These are phyloP conservation scores for Catostylus mosaicus DNA, from an alignment of 30 jellyfish, hydroid and myxozoan species.

Conservation along the genomic window DNA sequence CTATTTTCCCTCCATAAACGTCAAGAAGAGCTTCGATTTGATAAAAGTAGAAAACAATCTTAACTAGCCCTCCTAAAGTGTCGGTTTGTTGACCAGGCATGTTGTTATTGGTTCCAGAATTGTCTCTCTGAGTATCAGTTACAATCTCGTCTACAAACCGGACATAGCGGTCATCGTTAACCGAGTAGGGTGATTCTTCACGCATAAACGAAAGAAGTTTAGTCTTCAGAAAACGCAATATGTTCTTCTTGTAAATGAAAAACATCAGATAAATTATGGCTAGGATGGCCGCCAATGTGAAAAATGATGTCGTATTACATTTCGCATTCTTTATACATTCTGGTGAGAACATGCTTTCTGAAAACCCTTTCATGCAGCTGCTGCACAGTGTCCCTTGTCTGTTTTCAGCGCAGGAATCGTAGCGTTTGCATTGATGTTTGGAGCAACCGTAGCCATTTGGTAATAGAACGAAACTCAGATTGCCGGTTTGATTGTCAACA, in stretches of 20 bases:
- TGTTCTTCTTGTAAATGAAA: not conserved
- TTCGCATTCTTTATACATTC: not conserved
- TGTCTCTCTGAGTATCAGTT: not conserved
- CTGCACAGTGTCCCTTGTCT: conserved; percentile 1
- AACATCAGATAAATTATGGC: not conserved
- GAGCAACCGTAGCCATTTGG: conserved; percentile 4
- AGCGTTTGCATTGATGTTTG: not conserved
- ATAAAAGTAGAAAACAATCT: conserved; percentile 43
- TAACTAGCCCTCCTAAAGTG: conserved; percentile 51
- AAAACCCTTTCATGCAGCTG: not conserved
- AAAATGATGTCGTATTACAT: not conserved
- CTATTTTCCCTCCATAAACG: not conserved
- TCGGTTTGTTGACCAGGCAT: not conserved
- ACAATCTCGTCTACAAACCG: too few relatives aligned
- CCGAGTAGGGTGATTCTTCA: too few relatives aligned
- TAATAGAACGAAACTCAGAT: not conserved
- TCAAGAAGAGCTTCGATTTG: conserved; percentile 21
- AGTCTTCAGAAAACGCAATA: not conserved
- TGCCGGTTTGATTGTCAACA: not conserved
- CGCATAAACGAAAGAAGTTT: not conserved
- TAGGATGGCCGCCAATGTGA: not conserved
- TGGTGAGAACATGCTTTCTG: conserved; percentile 4
- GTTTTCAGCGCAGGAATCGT: not conserved
- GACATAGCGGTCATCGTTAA: not conserved
- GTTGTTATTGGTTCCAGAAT: not conserved